A percentile compares a stretch with the other conserved stretches of the same genome.
phyloP scores from a whole-genome alignment of 2,888 invertebrate species.

The Hololepta plana region DNA sequence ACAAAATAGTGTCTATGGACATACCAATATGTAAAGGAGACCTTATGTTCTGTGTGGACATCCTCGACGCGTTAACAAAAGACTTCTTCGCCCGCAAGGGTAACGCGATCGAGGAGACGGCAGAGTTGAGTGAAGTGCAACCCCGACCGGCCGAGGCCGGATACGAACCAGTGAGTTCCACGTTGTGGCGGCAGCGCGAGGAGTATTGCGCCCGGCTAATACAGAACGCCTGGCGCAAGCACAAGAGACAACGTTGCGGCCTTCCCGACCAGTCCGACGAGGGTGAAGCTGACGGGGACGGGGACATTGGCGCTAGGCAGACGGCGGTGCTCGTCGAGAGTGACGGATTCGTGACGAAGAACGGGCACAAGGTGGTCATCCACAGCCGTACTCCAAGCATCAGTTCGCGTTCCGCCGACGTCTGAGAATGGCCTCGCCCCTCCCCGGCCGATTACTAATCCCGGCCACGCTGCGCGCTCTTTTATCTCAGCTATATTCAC shows the following conservation, averaged over 20 bases:
- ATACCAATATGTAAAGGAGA: constrained; percentile 97
- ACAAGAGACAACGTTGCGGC: constrained; percentile 48
- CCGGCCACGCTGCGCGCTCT: constrained; percentile 9
- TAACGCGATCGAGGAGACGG: constrained; percentile 84
- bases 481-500: constrained; percentile 11
- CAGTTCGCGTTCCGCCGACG: constrained; percentile 68
- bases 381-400: constrained; percentile 74
- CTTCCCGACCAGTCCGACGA: constrained; percentile 36
- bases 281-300: constrained; percentile 24
- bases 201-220: constrained; percentile 92
- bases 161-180: constrained; percentile 88
- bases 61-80: constrained; percentile 92
- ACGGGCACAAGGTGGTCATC: constrained; percentile 80
- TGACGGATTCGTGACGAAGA: constrained; percentile 68
- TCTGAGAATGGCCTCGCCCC: constrained; percentile 63
- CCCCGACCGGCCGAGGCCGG: constrained; percentile 71
- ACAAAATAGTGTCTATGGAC: constrained; percentile 97
- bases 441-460: constrained; percentile 30
- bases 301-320: constrained; percentile 32
- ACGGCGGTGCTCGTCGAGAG: constrained; percentile 75
- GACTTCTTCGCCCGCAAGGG: constrained; percentile 97
- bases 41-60: constrained; percentile 96
- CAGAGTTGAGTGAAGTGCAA: constrained; percentile 70
- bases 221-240: constrained; percentile 88
- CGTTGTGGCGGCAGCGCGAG: constrained; percentile 89